Evolutionary conservation across 2,113 vertebrate genomes (phyloP), one percentile per base, ranked within the genome.

Genomic region (Scatophagus argus): DNA sequence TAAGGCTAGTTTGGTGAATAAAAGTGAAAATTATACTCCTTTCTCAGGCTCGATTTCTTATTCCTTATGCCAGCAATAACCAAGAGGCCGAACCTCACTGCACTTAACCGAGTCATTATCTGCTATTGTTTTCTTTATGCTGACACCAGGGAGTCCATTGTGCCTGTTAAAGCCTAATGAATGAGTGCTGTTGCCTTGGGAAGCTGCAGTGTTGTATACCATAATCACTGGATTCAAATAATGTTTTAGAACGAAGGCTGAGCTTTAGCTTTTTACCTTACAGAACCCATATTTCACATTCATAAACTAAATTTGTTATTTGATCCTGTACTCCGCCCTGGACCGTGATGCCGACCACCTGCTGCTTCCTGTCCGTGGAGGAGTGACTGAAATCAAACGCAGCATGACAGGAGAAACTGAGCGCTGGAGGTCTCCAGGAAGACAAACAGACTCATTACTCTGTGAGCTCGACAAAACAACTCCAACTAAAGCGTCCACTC

Each of bases 401-500:
- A 0, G n/a, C 6, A n/a, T n/a, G 51, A 44, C 49, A 61, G 60
- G 13, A 6, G 52, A 47, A 66, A 49, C 14, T 5, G 41, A 67
- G 62, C 3, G 19, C 43, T 36, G 31, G 13, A 2, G 62, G 74
- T 86, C 62, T 82, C 32, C 44, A 16, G 51, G 74, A 84, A 79
- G 77, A 86, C 78, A 84, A 84, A 81, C 84, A 66, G 56, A 12
- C 72, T 85, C 78, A 80, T 87, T 85, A 79, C 65, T 9, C n/a
- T 0, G 58, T 8, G 64, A 79, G 70, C 76, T 61, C 72, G 11
- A 81, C 82, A 70, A 81, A 75, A 81, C 68, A 54, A 66, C 77
- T 81, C 69, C 38, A 17, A 25, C 47, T 23, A 60, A 70, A 74
- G 8, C 56, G 9, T 59, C 76, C 79, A 64, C 81, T 83, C 71